A percentile compares a stretch with the other conserved stretches of the same genome.
Evolutionary conservation across 2,113 vertebrate species (phyloP).

Genomic region (Plecturocebus donacophilus): DNA sequence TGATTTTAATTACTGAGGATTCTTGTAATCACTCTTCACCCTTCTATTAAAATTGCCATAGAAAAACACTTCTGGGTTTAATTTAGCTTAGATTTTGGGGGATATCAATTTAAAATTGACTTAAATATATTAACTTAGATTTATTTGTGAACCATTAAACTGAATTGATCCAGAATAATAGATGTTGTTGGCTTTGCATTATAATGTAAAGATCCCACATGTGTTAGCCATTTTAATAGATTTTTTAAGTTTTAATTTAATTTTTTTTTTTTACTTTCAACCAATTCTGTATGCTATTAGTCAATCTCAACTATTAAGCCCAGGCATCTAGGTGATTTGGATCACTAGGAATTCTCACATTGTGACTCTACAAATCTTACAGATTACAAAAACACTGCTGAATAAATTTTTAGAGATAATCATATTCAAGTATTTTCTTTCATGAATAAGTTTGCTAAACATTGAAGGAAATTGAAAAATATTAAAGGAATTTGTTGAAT

Average conservation of each 20-base stretch:
- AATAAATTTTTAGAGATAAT: not conserved
- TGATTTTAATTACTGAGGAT: constrained; percentile 31
- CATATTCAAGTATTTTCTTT: not conserved
- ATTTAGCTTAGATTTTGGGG: not conserved
- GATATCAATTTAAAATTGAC: not conserved
- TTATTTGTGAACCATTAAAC: not conserved
- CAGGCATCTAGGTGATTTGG: not conserved
- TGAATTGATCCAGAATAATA: not conserved
- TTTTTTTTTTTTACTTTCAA: not conserved
- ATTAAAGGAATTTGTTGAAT: not conserved
- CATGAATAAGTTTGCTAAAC: no score
- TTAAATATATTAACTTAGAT: constrained; percentile 38
- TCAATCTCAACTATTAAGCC: not conserved
- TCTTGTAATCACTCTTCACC: not conserved
- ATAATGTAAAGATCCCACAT: not conserved
- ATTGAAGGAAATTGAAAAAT: not conserved
- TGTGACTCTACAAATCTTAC: not conserved
- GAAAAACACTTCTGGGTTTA: not conserved
- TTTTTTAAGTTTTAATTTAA: not conserved
- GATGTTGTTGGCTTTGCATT: not conserved
- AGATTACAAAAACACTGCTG: not conserved
- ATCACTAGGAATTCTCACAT: not conserved
- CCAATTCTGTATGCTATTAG: not conserved
- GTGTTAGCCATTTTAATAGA: not conserved
- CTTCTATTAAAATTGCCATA: constrained; percentile 19